Base-by-base conservation (phyloP, 2,113 vertebrate genomes). In the Microcebus murinus region DNA sequence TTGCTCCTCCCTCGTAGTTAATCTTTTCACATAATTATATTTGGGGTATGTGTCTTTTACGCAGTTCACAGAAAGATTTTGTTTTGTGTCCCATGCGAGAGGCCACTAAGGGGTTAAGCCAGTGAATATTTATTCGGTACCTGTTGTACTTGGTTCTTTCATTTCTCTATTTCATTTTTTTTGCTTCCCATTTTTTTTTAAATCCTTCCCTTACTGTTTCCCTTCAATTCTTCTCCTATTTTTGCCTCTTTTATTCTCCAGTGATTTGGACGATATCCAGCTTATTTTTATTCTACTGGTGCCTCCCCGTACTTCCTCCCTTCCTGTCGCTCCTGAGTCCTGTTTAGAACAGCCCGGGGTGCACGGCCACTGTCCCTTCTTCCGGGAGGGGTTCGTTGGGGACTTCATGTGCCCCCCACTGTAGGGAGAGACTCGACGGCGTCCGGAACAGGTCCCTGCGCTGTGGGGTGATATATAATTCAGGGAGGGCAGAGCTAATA, bases 281-380 rank as follows among this genome's bases (percentile, higher is more conserved):
- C 77, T 97, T 96, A 88, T 96, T 97, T 97, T 96, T 94, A 97
- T 92, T 95, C 94, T 77, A 3, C 71, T 48, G 67, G 48, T 82
- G 68, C 90, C 71, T 77, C 92, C 31, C 55, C 90, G 84, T 71
- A n/a, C 48, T 83, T 92, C 90, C 86, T 93, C 67, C 59, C 55
- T 89, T 81, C 68, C 52, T 95, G 65, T 74, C 59, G 65, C 65
- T 83, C 59, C 95, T 79, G 23, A 55, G 59, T 86, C 97, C 87
- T 96, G 55, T 96, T 94, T 95, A 67, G 59, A 97, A 86, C 88
- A 80, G 77, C 48, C 5, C 31, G 18, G 45, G 77, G 15, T 18
- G 39, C 17, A 1, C 2, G 39, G 18, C 67, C 50, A 71, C 11
- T 74, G 21, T 59, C 90, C 87, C 48, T 71, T 84, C 15, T 81